Evolutionary conservation across 92 coral and sea anemone species (phyloP).

Genomic region (Chrysogorgia sp.): DNA sequence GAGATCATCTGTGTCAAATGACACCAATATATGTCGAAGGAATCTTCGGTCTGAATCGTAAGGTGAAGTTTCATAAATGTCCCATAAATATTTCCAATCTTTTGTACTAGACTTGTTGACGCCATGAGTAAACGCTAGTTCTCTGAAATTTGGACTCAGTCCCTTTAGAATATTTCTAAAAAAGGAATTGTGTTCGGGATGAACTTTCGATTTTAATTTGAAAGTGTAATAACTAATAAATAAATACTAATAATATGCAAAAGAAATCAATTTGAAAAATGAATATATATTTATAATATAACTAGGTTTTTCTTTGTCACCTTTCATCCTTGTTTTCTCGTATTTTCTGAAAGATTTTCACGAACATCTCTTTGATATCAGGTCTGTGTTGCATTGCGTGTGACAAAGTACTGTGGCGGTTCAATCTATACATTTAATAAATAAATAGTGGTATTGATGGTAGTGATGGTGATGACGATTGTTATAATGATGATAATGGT

Average conservation of each 20-base stretch:
- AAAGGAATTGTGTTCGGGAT: too few species aligned
- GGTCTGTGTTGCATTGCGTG: constrained; percentile 64
- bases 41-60: constrained; percentile 68
- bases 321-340: constrained; percentile 22
- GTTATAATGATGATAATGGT: too few species aligned
- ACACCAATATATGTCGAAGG: constrained; percentile 53
- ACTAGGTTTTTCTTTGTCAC: constrained; percentile 2
- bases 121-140: constrained; percentile 62
- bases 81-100: constrained; percentile 75
- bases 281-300: not conserved
- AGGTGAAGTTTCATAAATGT: constrained; percentile 61
- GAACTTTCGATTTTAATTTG: too few species aligned
- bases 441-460: not conserved
- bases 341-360: constrained; percentile 51
- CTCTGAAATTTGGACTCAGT: constrained; percentile 61
- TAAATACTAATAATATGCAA: too few species aligned
- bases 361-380: constrained; percentile 48
- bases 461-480: not conserved
- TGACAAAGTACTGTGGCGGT: constrained; percentile 45
- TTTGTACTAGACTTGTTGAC: constrained; percentile 61
- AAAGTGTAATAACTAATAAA: too few species aligned
- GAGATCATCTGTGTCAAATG: constrained; percentile 49
- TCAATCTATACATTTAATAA: constrained; percentile 15
- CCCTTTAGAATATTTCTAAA: constrained; percentile 12
- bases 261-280: too few species aligned